These are phyloP conservation scores for Scolanthus callimorphus DNA, from an alignment of 92 coral and sea anemone genomes.

Conservation along the genomic window DNA sequence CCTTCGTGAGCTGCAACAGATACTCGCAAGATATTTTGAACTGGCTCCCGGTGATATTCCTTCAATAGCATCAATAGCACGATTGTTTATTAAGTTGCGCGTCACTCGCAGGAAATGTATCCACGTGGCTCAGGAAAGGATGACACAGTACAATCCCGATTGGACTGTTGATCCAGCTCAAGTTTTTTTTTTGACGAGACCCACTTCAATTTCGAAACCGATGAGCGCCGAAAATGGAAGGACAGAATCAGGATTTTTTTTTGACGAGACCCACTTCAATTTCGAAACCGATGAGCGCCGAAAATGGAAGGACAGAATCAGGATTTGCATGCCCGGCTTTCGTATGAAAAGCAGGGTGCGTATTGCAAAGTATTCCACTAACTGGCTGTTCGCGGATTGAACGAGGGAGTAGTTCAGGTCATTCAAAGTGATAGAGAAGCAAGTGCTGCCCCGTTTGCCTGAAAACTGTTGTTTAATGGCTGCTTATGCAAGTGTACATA, in stretches of 20 bases:
- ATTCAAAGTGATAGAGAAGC: constrained; percentile 17
- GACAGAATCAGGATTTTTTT: constrained; percentile 4
- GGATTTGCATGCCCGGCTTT: constrained; percentile 22
- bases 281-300: too few species aligned
- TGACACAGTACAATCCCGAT: constrained; percentile 8
- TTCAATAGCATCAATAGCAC: constrained; percentile 22
- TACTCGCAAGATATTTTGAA: constrained; percentile 24
- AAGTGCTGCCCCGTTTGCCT: constrained; percentile 21
- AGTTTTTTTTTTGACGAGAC: too few species aligned
- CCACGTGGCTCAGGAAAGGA: constrained; percentile 19
- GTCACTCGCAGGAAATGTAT: constrained; percentile 20
- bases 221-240: too few species aligned
- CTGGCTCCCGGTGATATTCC: constrained; percentile 21
- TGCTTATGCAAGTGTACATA: constrained; percentile 3
- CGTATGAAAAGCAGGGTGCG: constrained; percentile 4
- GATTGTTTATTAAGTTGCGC: constrained; percentile 25
- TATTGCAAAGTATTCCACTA: constrained; percentile 5
- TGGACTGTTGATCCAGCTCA: constrained; percentile 10
- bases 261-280: too few species aligned
- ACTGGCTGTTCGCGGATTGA: not conserved
- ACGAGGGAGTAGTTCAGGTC: constrained; percentile 1
- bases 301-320: too few species aligned
- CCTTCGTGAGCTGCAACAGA: constrained; percentile 20
- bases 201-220: too few species aligned
- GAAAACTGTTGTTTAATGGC: constrained; percentile 15